Evolutionary conservation across 1,140 invertebrate genomes (phyloP), one percentile per base, ranked within the genome.

Genomic region (Platyscapa corneri): DNA sequence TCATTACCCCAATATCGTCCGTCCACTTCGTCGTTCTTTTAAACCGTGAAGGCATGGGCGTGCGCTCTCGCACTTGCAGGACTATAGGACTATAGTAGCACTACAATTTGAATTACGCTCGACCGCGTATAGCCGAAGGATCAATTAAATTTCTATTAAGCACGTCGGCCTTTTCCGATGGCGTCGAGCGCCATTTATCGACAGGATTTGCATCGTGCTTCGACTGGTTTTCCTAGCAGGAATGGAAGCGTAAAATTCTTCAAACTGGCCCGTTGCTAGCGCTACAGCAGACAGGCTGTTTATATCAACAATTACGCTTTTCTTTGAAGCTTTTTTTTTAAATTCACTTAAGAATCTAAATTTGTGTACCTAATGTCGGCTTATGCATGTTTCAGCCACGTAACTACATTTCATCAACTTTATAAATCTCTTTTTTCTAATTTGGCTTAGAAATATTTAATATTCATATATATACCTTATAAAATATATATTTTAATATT

Each of bases 111-210:
- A 90, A 91, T 92, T 91, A 90, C 89, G 89, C 87, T 87, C 90
- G 88, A 91, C 88, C 87, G 91, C 90, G 89, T 88, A 91, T 90
- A 92, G 90, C 89, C 90, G 88, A 91, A 92, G 90, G 90, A 92
- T 92, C 91, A 92, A 92, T 92, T 92, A 92, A 92, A 92, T 92
- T 92, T 92, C 91, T 92, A 92, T 92, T 91, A 92, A 92, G 89
- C 89, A 85, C 84, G 87, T 88, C 88, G 89, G 85, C 86, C 89
- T 89, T 91, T 91, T 90, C 87, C 88, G 83, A 88, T 37, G 81
- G 79, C 74, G 49, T 75, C 83, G 88, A 87, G 84, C 87, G 80
- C 86, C 90, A 89, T 89, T 90, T 90, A 90, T 91, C 87, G 88
- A 88, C 76, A 78, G 88, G 88, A 90, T 90, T 90, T 88, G 86